phyloP scores from a whole-genome alignment of 1,140 invertebrate genomes.

The Papilio polytes region DNA sequence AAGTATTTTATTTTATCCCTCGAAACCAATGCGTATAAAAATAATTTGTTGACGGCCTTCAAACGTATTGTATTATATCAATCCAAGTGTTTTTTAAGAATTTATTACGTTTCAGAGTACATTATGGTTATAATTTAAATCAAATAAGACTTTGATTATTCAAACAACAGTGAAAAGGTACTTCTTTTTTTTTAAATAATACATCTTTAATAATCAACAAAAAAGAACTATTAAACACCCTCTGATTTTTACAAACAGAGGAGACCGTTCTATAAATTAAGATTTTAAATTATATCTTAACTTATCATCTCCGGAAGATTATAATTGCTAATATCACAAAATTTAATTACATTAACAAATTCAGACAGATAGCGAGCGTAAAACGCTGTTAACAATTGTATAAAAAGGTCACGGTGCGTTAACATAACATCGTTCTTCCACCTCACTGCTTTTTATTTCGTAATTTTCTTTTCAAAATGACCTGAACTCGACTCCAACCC shows the following conservation, averaged over 20 bases:
- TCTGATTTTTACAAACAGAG: neutral
- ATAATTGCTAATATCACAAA: neutral
- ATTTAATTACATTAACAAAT: conserved; percentile 24
- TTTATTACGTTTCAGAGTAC: neutral
- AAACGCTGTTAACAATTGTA: conserved; percentile 20
- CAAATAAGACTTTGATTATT: too few species aligned
- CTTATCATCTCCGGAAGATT: neutral
- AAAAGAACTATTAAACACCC: neutral
- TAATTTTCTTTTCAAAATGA: conserved; percentile 54
- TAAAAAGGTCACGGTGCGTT: conserved; percentile 49
- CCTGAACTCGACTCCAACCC: conserved; percentile 30
- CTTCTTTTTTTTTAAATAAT: too few species aligned
- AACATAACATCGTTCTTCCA: conserved; percentile 55
- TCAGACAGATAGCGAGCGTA: neutral
- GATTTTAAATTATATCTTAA: neutral
- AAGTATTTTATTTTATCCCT: conserved; percentile 5
- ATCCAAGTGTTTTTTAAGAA: neutral
- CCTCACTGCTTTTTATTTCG: conserved; percentile 53
- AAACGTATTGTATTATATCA: neutral
- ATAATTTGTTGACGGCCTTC: conserved; percentile 33
- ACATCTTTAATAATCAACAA: too few species aligned
- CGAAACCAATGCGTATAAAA: conserved; percentile 29
- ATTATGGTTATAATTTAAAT: too few species aligned
- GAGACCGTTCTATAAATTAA: neutral
- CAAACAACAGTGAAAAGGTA: too few species aligned